Percentiles rank a stretch among this genome's conserved stretches.
Evolutionary conservation across 2,113 vertebrate species (phyloP).

Genomic region (Oncorhynchus masou): DNA sequence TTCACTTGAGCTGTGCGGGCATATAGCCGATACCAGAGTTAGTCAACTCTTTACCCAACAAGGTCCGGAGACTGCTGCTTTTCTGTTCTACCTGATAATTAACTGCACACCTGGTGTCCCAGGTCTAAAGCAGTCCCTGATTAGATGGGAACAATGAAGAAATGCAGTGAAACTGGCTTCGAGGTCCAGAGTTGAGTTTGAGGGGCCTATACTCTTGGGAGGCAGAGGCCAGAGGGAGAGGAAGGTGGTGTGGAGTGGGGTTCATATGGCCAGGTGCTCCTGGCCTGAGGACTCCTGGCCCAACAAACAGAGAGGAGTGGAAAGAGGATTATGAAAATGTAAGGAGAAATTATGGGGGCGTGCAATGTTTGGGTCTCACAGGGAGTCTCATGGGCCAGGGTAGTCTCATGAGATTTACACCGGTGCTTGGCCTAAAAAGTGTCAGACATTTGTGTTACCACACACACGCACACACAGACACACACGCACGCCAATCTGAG

Average conservation of each 20-base stretch:
- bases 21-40: no score
- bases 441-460: neutral
- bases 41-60: no score
- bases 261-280: neutral
- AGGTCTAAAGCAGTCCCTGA: no score
- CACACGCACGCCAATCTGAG: no score
- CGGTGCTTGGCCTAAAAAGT: no score
- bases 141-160: no score
- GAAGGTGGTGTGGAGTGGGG: neutral
- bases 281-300: neutral
- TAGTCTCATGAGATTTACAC: no score
- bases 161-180: no score
- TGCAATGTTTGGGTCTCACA: neutral
- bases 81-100: no score
- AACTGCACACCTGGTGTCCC: no score
- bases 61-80: no score
- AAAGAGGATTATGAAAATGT: neutral
- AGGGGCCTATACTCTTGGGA: slow-evolving; percentile 11
- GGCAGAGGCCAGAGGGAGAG: slow-evolving; percentile 17
- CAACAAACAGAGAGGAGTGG: neutral
- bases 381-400: neutral
- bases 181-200: neutral
- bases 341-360: neutral
- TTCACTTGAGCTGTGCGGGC: slow-evolving; percentile 28
- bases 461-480: no score